A percentile compares a stretch with the other conserved stretches of the same genome.
Conservation (phyloP, 2,113 vertebrate species). For the Actenoides lindsayi region DNA sequence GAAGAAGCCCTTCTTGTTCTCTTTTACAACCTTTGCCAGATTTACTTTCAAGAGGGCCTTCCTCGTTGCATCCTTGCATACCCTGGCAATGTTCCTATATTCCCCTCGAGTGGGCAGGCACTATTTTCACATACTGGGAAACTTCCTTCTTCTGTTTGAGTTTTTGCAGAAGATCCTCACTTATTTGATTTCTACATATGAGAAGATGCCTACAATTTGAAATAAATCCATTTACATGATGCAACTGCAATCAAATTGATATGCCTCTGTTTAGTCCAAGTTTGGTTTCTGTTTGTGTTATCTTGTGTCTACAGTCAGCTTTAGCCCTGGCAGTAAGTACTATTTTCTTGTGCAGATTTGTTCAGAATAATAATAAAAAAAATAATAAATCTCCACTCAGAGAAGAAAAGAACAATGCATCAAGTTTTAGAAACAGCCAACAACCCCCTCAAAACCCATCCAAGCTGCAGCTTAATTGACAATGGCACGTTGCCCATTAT, state of each 20-base stretch:
- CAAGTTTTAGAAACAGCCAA: background rate
- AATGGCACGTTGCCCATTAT: background rate
- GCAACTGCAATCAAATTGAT: background rate
- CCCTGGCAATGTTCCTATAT: too few species aligned
- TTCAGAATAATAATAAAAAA: background rate
- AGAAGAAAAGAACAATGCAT: constrained; percentile 30
- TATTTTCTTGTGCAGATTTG: background rate
- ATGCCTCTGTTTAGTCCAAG: background rate
- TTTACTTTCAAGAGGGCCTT: too few species aligned
- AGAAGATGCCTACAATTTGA: background rate
- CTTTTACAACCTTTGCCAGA: too few species aligned
- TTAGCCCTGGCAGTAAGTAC: background rate
- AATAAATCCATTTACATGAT: background rate
- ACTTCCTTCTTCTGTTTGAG: too few species aligned
- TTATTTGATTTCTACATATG: background rate
- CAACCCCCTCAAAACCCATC: background rate
- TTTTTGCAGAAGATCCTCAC: too few species aligned
- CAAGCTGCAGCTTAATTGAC: constrained; percentile 8
- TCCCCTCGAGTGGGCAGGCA: too few species aligned
- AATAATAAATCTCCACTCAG: background rate
- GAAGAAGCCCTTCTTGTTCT: too few species aligned
- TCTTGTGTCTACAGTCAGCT: background rate
- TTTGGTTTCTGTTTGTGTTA: background rate
- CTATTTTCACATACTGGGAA: too few species aligned
- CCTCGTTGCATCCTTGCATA: too few species aligned